These are phyloP conservation scores for Talpa occidentalis DNA, from an alignment of 2,113 vertebrate species.

Conservation along the genomic window DNA sequence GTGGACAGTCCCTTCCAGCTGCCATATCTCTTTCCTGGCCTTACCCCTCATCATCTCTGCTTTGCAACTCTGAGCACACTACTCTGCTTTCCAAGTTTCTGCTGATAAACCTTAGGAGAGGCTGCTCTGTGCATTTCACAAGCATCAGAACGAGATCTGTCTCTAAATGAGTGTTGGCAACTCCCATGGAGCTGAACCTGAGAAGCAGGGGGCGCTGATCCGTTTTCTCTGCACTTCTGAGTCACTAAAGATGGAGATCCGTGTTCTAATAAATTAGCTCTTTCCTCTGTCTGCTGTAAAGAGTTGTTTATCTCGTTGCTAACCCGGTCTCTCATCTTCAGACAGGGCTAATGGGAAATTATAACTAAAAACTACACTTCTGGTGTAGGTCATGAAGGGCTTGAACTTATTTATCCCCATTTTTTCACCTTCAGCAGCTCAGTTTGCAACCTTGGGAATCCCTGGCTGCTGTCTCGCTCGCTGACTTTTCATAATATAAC, in stretches of 20 bases:
- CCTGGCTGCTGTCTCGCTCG: not conserved
- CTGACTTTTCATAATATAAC: constrained; percentile 28
- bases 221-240: not conserved
- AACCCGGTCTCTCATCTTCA: not conserved
- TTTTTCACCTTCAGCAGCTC: not conserved
- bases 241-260: not conserved
- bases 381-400: not conserved
- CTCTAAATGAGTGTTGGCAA: not conserved
- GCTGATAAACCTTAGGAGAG: not conserved
- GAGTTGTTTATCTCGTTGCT: constrained; percentile 45
- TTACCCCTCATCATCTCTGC: not conserved
- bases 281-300: not conserved
- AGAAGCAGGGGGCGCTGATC: not conserved
- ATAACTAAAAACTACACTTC: not conserved
- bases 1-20: not conserved
- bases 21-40: not conserved
- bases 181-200: not conserved
- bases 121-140: not conserved
- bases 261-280: constrained; percentile 36
- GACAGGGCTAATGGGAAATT: constrained; percentile 22
- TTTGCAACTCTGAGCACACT: not conserved
- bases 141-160: not conserved
- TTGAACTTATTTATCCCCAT: constrained; percentile 1
- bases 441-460: constrained; percentile 16
- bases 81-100: not conserved